Percentiles rank a stretch among this genome's conserved stretches.
Evolutionary conservation across 2,797 vertebrate genomes (phyloP).

Genomic region (Poliocrania exsul): DNA sequence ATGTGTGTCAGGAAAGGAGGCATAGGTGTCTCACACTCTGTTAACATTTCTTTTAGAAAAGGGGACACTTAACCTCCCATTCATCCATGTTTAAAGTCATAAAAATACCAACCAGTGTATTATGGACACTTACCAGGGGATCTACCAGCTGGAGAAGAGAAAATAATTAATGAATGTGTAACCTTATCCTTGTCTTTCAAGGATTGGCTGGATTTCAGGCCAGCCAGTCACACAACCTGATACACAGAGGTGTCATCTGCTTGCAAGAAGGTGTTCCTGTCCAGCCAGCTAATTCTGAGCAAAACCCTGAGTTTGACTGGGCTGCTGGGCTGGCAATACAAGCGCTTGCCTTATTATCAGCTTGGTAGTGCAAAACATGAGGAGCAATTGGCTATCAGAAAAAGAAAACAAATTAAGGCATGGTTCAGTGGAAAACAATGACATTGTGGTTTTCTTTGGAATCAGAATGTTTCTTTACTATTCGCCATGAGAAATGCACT

Average conservation of each 20-base stretch:
- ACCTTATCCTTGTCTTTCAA: not conserved
- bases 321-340: not conserved
- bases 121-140: not conserved
- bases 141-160: not conserved
- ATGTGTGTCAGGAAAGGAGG: not conserved
- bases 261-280: not conserved
- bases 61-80: fast-evolving
- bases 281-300: not conserved
- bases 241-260: not conserved
- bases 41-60: not conserved
- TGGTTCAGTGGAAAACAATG: conserved; percentile 26
- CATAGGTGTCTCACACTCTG: not conserved
- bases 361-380: not conserved
- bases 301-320: not conserved
- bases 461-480: not conserved
- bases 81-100: not conserved
- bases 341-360: not conserved
- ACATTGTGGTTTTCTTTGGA: conserved; percentile 31
- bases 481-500: not conserved
- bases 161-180: not conserved
- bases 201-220: not conserved
- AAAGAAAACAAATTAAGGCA: conserved; percentile 44
- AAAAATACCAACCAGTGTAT: not conserved
- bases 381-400: not conserved
- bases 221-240: not conserved